Evolutionary conservation across 2,888 invertebrate species (phyloP), one percentile per base, ranked within the genome.

Genomic region (Augiades crinisus): DNA sequence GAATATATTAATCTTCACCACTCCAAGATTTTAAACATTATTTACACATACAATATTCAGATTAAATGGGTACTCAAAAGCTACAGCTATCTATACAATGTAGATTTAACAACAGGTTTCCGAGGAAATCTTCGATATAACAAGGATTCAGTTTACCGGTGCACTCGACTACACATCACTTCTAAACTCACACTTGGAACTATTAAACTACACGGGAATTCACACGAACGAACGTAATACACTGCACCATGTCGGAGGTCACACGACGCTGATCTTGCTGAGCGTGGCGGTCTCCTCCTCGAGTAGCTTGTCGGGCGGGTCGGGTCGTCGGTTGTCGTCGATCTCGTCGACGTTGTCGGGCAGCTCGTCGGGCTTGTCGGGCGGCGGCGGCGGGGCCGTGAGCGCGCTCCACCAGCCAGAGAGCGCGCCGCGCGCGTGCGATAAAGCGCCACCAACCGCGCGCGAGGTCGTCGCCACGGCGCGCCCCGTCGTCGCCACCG

Each of bases 401-500:
- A 88, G 81, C 3, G 86, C 75, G 65, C 92, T 95, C 96, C 96
- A 96, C 96, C 96, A 96, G 70, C 92, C 95, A 0, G 95, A 93
- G 45, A 97, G 92, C 0, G 96, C 96, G 10, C 96, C 96, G 72
- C 94, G 95, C 37, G 97, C 97, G 80, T 96, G 95, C n/a, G 95
- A 94, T 55, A 97, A 84, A 34, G 96, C 97, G 22, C 96, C 97
- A 62, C 96, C 95, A 89, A 82, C 78, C 10, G 81, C 82, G 2
- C 86, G 77, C 14, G 82, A 82, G 7, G 90, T 90, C 46, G 81
- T 89, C 22, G 88, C 96, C 41, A 98, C 97, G 21, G 96, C 98
- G 68, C 96, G 93, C 19, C 98, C 97, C 1, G 98, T 98, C 56
- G 94, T 95, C 46, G 94, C 94, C 77, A 98, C 96, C 0, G 98